Evolutionary conservation across 2,888 invertebrate species (phyloP).

Genomic region (Encarsia formosa): DNA sequence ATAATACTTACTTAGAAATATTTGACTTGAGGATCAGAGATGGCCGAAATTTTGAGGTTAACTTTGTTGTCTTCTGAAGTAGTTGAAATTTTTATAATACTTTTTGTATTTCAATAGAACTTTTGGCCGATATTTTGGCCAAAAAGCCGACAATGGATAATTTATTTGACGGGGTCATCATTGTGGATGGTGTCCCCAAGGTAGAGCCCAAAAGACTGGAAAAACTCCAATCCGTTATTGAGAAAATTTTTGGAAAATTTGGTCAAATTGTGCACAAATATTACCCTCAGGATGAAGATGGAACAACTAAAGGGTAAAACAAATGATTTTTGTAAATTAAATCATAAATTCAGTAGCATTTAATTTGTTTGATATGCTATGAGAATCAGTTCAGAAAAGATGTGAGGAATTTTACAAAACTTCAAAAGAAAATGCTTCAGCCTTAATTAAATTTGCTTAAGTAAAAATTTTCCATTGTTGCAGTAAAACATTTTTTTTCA

Average conservation of each 20-base stretch:
- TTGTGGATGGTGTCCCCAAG: slow-evolving; percentile 94
- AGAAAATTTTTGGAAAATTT: slow-evolving; percentile 85
- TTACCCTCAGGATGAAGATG: slow-evolving; percentile 80
- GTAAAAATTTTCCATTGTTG: too few species aligned
- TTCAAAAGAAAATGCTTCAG: too few species aligned
- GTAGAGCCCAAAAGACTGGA: slow-evolving; percentile 89
- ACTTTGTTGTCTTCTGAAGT: too few species aligned
- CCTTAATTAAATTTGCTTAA: too few species aligned
- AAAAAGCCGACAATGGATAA: slow-evolving; percentile 91
- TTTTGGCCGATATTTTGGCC: slow-evolving; percentile 84
- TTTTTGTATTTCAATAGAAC: slow-evolving; percentile 59
- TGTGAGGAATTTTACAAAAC: too few species aligned
- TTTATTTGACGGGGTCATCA: slow-evolving; percentile 92
- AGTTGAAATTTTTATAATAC: too few species aligned
- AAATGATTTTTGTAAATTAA: too few species aligned
- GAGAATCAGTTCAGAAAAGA: too few species aligned
- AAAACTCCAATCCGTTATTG: slow-evolving; percentile 87
- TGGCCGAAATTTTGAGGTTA: background rate
- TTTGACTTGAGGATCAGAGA: background rate
- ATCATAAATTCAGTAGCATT: too few species aligned
- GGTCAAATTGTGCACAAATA: slow-evolving; percentile 84
- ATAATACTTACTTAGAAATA: background rate
- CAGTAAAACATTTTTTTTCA: background rate
- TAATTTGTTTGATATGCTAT: too few species aligned
- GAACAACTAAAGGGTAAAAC: slow-evolving; percentile 77